Evolutionary conservation across 2,797 vertebrate species (phyloP).

Genomic region (Rhinophrynus dorsalis): DNA sequence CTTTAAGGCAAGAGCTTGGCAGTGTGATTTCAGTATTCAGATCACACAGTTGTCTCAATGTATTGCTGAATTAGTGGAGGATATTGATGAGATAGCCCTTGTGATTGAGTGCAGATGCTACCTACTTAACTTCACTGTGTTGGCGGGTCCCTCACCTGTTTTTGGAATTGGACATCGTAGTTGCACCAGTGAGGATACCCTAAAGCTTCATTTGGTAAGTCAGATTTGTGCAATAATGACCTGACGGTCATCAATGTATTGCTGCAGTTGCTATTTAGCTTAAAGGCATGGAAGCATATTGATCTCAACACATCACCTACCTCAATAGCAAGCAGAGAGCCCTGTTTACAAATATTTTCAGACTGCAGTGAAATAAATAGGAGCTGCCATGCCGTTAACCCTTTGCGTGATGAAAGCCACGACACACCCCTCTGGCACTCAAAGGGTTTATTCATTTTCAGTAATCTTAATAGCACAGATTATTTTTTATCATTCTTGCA

Average conservation of each 20-base stretch:
- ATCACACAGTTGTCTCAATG: background rate
- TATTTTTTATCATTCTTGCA: too few relatives aligned
- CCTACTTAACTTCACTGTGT: background rate
- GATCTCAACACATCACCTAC: background rate
- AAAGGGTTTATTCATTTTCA: too few relatives aligned
- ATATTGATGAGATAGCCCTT: background rate
- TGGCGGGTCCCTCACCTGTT: background rate
- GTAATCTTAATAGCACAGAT: too few relatives aligned
- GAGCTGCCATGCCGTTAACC: too few relatives aligned
- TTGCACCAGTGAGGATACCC: background rate
- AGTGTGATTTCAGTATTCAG: background rate
- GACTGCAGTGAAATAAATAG: background rate
- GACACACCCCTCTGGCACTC: too few relatives aligned
- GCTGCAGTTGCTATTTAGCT: background rate
- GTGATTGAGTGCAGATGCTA: background rate
- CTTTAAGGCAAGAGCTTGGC: background rate
- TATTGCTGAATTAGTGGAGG: background rate
- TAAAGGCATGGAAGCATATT: background rate
- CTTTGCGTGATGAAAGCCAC: too few relatives aligned
- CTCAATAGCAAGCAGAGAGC: background rate
- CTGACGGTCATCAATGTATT: background rate
- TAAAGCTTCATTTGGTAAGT: constrained; percentile 18
- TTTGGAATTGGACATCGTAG: background rate
- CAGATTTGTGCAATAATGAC: too few relatives aligned
- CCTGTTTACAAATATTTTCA: background rate